Conservation (phyloP, 2,888 invertebrate species). For the Petrolisthes cinctipes region DNA sequence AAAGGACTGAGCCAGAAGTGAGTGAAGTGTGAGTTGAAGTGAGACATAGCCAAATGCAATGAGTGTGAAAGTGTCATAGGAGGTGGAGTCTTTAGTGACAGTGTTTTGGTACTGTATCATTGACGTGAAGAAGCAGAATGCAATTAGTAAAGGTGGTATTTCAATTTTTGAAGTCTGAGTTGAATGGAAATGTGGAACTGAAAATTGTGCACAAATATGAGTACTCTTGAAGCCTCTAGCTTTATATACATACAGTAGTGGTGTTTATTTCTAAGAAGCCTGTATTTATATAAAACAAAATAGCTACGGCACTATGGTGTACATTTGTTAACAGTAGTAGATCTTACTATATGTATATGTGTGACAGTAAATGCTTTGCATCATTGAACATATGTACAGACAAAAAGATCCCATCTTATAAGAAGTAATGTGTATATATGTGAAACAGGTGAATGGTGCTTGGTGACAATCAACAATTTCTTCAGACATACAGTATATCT, state of each 20-base stretch:
- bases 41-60: neutral
- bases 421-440: neutral
- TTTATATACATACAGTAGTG: neutral
- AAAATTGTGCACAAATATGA: constrained; percentile 8
- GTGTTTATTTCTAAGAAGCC: neutral
- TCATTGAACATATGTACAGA: neutral
- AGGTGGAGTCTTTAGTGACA: neutral
- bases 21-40: constrained; percentile 45
- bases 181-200: too few species aligned
- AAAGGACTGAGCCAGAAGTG: constrained; percentile 50
- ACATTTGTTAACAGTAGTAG: constrained; percentile 4
- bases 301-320: constrained; percentile 20
- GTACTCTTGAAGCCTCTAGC: constrained; percentile 22
- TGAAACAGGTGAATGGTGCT: neutral
- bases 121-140: too few species aligned
- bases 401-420: neutral
- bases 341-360: neutral
- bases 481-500: too few species aligned
- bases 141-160: too few species aligned
- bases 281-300: constrained; percentile 21
- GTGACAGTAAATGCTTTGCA: neutral
- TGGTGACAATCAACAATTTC: constrained; percentile 23
- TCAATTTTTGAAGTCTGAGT: too few species aligned
- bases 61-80: neutral
- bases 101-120: neutral